Base-by-base conservation (phyloP, 2,888 invertebrate species). In the Campopleginae sp. region DNA sequence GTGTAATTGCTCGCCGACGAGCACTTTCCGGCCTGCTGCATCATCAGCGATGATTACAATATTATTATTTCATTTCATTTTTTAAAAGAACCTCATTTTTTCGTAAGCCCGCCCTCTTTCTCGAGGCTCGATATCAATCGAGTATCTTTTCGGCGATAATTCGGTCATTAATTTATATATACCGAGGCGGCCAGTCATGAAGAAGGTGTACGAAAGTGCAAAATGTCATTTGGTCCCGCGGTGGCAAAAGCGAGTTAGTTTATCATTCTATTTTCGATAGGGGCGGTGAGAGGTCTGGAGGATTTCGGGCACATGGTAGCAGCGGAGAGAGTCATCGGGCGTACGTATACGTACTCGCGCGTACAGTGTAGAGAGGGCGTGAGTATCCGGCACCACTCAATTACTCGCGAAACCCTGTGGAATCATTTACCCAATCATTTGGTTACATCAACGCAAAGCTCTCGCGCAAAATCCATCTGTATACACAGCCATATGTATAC, bases 341-440 rank as follows among this genome's bases (percentile, higher is more conserved):
- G n/a, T 12, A 23, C 38, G 42, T 14, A 14, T 38, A n/a, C 54
- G 12, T 31, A 54, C 23, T 12, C 27, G 10, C 33, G 10, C 12
- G 8, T 17, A 51, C 4, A 51, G 8, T 48, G 12, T 31, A 66
- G 77, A 66, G 77, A 74, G 72, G 72, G 75, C 58, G 63, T 74
- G 89, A 88, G 65, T 87, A 87, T 82, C 86, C 87, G 77, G 91
- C 91, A 91, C 92, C 93, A 93, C 93, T 93, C 93, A 93, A 93
- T 93, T 93, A 93, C 93, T 93, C 93, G 92, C 91, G 92, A 91
- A 92, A 91, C 93, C 91, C 92, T 92, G 93, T 92, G 93, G 92
- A 93, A 93, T 93, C 93, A 93, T 93, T 93, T 93, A 93, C 93
- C 93, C 93, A 93, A 93, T 93, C 93, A 93, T 93, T 93, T 93